Evolutionary conservation across 2,797 vertebrate species (phyloP), one percentile per base, ranked within the genome.

Genomic region (Okamejei kenojei): DNA sequence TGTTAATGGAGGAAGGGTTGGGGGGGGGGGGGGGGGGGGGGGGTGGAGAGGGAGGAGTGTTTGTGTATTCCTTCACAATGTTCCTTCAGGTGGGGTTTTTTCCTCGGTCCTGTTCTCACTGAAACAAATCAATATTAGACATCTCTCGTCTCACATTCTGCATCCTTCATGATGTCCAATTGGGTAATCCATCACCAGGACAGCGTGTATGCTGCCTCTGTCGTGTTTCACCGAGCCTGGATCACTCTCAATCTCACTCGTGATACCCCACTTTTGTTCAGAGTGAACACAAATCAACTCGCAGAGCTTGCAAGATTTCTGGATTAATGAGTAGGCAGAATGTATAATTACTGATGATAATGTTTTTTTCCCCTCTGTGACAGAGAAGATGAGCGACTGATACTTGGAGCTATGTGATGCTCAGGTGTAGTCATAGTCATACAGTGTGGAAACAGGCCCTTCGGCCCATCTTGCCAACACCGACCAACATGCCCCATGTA

Each of bases 281-380:
- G 61, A 65, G 84, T 17, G 26, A 63, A 32, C 58, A 86, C 45
- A 17, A 86, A 86, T 86, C 61, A 65, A 88, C 84, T 65, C 17
- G 32, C n/a, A 65, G 65, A 2, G 84, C 65, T 65, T 68, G n/a
- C 17, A 86, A 61, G 29, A 19, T 68, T 68, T 29, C n/a, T 88
- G 84, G 61, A 88, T 88, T 65, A 65, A 88, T 88, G 84, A 88
- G 29, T 68, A 35, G 61, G 61, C 65, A 88, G n/a, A 32, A 65
- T 32, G 61, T 65, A 88, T 88, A 65, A 88, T 88, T 88, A 88
- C n/a, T 17, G 84, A 35, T 88, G 65, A 88, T 65, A 73, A 54
- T 54, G 45, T 54, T 54, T 54, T 68, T 35, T 35, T 88, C 68
- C 19, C 35, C 15, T 35, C 29, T 88, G 61, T 65, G 13, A 35